Evolutionary conservation across 2,797 vertebrate genomes (phyloP).

Genomic region (Lemur catta): DNA sequence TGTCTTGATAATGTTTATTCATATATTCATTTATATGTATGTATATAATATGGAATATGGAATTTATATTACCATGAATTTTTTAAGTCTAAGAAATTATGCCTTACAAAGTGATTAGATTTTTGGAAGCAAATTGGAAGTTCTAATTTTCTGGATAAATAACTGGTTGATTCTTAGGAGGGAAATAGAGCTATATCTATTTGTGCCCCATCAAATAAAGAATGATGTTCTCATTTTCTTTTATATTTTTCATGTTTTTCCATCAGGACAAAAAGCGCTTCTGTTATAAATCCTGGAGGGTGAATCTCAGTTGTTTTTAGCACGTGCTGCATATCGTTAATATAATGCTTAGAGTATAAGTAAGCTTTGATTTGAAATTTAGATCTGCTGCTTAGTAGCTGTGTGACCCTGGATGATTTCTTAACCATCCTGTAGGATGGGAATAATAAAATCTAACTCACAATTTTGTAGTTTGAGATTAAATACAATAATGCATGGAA

Average conservation of each 20-base stretch:
- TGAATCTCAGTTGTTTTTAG: not conserved
- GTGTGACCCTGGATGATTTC: not conserved
- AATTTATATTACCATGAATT: not conserved
- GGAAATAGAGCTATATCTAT: not conserved
- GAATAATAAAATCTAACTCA: not conserved
- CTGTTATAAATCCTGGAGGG: not conserved
- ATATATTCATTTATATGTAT: not conserved
- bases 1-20: not conserved
- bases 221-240: not conserved
- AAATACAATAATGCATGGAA: not conserved
- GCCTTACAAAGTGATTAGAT: not conserved
- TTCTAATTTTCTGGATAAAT: not conserved
- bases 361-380: constrained; percentile 12
- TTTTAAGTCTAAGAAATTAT: not conserved
- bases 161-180: not conserved
- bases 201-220: not conserved
- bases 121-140: not conserved
- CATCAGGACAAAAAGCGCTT: not conserved
- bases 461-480: not conserved
- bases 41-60: not conserved
- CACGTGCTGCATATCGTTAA: not conserved
- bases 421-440: not conserved
- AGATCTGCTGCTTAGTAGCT: not conserved
- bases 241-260: not conserved
- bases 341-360: not conserved